Evolutionary conservation across 53 echinoderm and acorn worm genomes (phyloP).

Genomic region (Echinarachnius parma): DNA sequence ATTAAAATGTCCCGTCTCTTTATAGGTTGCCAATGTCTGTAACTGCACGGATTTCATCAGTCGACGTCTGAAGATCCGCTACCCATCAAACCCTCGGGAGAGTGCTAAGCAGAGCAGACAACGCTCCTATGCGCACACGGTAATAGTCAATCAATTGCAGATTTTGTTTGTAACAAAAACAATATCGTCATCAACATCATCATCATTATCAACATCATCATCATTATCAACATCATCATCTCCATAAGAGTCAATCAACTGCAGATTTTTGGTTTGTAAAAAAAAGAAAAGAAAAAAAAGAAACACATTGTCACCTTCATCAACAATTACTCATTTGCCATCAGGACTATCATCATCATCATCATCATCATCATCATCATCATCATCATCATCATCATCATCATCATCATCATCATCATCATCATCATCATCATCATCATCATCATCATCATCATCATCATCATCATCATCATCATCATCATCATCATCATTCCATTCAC

Average conservation of each 20-base stretch:
- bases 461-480: background rate
- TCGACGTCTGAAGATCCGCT: conserved; percentile 77
- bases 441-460: conserved; percentile 9
- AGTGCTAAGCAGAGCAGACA: conserved; percentile 65
- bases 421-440: background rate
- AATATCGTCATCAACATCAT: no score
- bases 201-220: no score
- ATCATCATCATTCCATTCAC: conserved; percentile 7
- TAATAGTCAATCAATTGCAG: conserved; percentile 7
- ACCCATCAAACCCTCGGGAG: conserved; percentile 60
- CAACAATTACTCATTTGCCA: background rate
- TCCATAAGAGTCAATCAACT: background rate
- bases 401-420: background rate
- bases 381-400: background rate
- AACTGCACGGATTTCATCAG: conserved; percentile 84
- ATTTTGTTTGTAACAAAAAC: no score
- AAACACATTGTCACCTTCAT: background rate
- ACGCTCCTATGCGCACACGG: conserved; percentile 63
- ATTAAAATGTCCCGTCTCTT: background rate
- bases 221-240: no score
- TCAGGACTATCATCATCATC: conserved; percentile 1
- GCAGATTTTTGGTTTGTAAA: background rate
- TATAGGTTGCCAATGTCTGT: conserved; percentile 64
- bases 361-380: background rate
- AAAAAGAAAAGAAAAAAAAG: no score